Evolutionary conservation across 1,140 invertebrate genomes (phyloP).

Genomic region (Euura saliciscinereae): DNA sequence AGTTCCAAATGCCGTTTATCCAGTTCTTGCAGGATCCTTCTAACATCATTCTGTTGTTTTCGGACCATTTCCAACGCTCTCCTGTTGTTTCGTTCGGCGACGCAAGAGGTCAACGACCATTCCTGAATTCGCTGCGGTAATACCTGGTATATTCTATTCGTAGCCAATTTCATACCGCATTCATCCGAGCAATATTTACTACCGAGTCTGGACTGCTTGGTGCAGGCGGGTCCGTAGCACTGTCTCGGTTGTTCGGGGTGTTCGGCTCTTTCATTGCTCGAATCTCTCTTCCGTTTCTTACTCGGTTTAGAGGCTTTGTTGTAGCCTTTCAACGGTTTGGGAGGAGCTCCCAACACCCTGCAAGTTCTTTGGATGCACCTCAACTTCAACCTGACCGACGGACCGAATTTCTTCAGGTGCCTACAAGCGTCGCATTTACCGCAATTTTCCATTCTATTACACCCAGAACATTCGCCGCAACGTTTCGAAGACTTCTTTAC

Average conservation of each 20-base stretch:
- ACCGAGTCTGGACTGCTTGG: conserved; percentile 73
- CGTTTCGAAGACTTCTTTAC: conserved; percentile 61
- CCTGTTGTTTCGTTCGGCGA: conserved; percentile 87
- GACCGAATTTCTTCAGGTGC: conserved; percentile 78
- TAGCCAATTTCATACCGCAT: conserved; percentile 92
- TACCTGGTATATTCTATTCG: conserved; percentile 82
- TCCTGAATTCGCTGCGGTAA: conserved; percentile 93
- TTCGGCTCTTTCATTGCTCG: conserved; percentile 62
- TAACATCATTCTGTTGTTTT: conserved; percentile 76
- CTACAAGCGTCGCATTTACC: conserved; percentile 84
- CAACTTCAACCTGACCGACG: conserved; percentile 71
- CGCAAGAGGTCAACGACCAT: conserved; percentile 88
- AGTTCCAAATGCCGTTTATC: conserved; percentile 79
- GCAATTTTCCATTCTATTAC: conserved; percentile 82
- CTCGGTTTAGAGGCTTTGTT: conserved; percentile 49
- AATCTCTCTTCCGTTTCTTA: conserved; percentile 57
- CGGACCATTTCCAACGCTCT: conserved; percentile 83
- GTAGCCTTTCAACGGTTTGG: conserved; percentile 52
- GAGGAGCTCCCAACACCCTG: conserved; percentile 47
- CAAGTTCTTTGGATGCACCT: conserved; percentile 69
- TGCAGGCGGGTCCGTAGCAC: conserved; percentile 91
- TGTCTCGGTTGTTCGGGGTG: conserved; percentile 69
- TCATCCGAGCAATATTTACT: conserved; percentile 96
- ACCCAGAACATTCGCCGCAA: conserved; percentile 85
- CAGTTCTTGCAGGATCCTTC: conserved; percentile 76